Percentiles rank a stretch among this genome's conserved stretches.
These are phyloP conservation scores for Epinotia ramella DNA, from an alignment of 2,888 invertebrate species.

Conservation along the genomic window DNA sequence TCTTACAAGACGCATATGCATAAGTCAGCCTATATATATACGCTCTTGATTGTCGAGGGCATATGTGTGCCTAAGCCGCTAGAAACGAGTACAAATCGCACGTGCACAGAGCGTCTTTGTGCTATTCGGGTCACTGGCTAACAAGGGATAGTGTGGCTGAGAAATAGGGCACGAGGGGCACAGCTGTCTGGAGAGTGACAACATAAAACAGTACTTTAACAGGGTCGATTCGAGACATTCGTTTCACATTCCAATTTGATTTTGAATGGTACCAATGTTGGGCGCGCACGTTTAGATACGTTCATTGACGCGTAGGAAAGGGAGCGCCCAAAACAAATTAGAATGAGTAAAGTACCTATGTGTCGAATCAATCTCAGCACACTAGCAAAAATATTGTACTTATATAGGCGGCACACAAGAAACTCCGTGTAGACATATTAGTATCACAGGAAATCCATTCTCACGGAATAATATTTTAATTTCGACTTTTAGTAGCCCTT, in stretches of 20 bases:
- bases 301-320: not conserved
- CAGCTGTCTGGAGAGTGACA: constrained; percentile 30
- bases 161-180: constrained; percentile 42
- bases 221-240: not conserved
- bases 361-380: too few species aligned
- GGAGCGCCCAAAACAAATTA: not conserved
- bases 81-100: constrained; percentile 33
- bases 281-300: not conserved
- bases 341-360: not conserved
- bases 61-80: constrained; percentile 20
- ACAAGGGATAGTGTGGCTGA: constrained; percentile 43
- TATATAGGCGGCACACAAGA: too few species aligned
- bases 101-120: constrained; percentile 43
- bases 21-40: not conserved
- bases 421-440: not conserved
- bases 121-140: constrained; percentile 41
- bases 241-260: not conserved
- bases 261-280: not conserved
- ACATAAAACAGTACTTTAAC: constrained; percentile 7
- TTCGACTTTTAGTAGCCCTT: not conserved
- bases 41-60: not conserved
- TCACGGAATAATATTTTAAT: not conserved
- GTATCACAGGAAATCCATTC: too few species aligned
- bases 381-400: too few species aligned
- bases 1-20: not conserved